Percentiles rank a stretch among this genome's conserved stretches.
Evolutionary conservation across 1,140 invertebrate genomes (phyloP).

Genomic region (Brachionus paranguensis): DNA sequence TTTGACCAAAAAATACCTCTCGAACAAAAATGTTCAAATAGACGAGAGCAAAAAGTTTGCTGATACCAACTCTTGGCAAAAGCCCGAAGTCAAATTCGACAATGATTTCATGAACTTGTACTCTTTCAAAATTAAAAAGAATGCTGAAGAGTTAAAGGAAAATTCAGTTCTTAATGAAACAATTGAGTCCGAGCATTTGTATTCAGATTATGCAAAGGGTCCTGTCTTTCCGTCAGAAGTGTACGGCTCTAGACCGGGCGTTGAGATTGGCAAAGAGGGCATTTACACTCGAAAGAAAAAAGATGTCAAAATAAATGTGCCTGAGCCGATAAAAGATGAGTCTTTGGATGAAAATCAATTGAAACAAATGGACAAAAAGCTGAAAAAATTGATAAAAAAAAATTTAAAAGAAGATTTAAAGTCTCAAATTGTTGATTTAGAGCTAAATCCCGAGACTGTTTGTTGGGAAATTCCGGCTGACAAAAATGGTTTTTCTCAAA

Average conservation of each 20-base stretch:
- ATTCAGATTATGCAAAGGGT: constrained; percentile 13
- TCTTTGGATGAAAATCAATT: not conserved
- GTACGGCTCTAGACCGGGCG: not conserved
- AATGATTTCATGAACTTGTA: not conserved
- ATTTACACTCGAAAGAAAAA: constrained; percentile 21
- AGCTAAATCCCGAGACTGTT: not conserved
- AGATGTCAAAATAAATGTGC: not conserved
- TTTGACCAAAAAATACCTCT: constrained; percentile 5
- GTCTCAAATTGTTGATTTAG: constrained; percentile 6
- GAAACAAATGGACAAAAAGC: constrained; percentile 30
- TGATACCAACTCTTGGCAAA: not conserved
- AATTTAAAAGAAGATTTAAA: constrained; percentile 20
- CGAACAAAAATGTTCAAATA: not conserved
- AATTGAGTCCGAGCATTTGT: constrained; percentile 23
- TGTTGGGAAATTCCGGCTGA: constrained; percentile 14
- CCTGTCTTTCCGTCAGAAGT: not conserved
- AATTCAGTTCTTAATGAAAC: not conserved
- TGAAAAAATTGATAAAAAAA: constrained; percentile 32
- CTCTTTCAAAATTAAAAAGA: not conserved
- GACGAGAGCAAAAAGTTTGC: not conserved
- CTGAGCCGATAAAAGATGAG: not conserved
- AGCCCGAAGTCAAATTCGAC: not conserved
- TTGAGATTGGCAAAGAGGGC: not conserved
- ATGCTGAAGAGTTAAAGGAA: not conserved
- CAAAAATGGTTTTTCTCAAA: not conserved